Percentiles rank a stretch among this genome's conserved stretches.
These are phyloP conservation scores for Palythoa grandis DNA, from an alignment of 92 coral and sea anemone genomes.

Conservation along the genomic window DNA sequence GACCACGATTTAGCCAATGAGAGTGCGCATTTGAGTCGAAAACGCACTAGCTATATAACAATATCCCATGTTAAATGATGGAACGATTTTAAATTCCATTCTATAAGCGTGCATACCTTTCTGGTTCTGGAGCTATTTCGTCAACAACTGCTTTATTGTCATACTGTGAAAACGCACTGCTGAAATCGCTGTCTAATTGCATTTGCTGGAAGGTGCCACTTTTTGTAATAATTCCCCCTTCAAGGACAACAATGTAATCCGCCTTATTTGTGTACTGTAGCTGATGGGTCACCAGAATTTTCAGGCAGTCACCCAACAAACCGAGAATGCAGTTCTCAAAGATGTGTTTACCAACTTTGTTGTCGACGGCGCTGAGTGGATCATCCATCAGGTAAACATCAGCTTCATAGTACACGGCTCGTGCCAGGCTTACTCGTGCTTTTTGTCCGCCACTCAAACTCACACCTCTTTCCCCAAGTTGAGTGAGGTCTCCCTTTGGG, in stretches of 20 bases:
- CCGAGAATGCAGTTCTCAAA: conserved; percentile 12
- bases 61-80: too few species aligned
- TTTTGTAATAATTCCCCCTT: not conserved
- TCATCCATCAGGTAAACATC: conserved; percentile 15
- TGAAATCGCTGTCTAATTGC: not conserved
- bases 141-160: conserved; percentile 10
- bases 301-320: not conserved
- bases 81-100: not conserved
- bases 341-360: conserved; percentile 22
- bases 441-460: conserved; percentile 31
- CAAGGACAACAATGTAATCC: conserved; percentile 14
- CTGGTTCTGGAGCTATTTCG: conserved; percentile 4
- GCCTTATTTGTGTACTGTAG: conserved; percentile 26
- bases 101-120: not conserved
- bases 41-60: too few species aligned
- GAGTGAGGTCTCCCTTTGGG: conserved; percentile 27
- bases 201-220: conserved; percentile 16
- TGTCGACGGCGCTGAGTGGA: conserved; percentile 25
- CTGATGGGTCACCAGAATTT: conserved; percentile 18
- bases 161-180: conserved; percentile 15
- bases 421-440: conserved; percentile 35
- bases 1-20: too few species aligned
- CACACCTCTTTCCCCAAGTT: conserved; percentile 22
- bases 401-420: conserved; percentile 25
- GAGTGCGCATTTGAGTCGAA: too few species aligned